Conservation (phyloP, 2,888 invertebrate species). For the Aquatica leii region DNA sequence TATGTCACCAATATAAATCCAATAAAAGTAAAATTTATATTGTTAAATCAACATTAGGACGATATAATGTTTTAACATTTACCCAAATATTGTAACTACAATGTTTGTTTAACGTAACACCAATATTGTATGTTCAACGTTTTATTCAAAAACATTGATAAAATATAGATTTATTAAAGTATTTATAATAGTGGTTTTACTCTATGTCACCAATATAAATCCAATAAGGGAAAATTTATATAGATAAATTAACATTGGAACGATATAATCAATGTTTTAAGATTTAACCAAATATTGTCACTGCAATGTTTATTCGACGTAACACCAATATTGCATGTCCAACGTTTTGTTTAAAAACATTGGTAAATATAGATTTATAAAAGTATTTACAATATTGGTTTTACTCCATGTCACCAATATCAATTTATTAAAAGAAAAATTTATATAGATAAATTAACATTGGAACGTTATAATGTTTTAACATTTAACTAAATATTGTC, state of each 20-base stretch:
- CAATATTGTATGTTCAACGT: neutral
- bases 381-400: slow-evolving; percentile 1
- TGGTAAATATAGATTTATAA: neutral
- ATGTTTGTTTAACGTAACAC: neutral
- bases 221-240: neutral
- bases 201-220: neutral
- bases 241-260: too few species aligned
- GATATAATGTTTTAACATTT: neutral
- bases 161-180: slow-evolving; percentile 2
- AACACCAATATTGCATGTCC: neutral
- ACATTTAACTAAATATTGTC: too few species aligned
- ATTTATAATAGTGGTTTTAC: neutral
- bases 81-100: neutral
- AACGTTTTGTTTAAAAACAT: neutral
- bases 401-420: neutral
- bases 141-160: neutral
- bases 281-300: neutral
- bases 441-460: too few species aligned
- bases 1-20: too few species aligned
- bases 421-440: neutral
- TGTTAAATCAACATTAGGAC: neutral
- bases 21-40: neutral
- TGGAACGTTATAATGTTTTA: too few species aligned
- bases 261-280: neutral
- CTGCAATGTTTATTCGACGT: neutral